Base-by-base conservation (phyloP, 2,113 vertebrate species). In the Dipodomys stephensi region DNA sequence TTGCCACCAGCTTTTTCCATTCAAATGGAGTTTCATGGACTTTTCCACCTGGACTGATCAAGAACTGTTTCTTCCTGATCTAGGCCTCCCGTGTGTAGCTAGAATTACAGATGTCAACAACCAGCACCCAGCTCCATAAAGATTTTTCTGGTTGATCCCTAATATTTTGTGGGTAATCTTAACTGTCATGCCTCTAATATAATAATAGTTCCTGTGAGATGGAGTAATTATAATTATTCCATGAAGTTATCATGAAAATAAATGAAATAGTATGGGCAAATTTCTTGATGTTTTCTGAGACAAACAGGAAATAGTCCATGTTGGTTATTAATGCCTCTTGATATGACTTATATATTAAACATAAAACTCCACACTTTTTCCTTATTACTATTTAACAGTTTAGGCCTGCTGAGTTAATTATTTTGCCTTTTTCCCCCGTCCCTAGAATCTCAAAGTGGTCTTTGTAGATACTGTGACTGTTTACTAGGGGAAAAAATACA, bases 211-310 rank as follows among this genome's bases (percentile, higher is more conserved):
- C 39, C 28, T 83, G 30, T 84, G 62, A 90, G 92, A 72, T 94
- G 2, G 46, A 93, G 18, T 92, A 72, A 78, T 93, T 91, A 0
- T 83, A 92, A 77, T 90, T 92, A 87, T 90, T 87, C 11, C 44
- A 53, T 71, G 65, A 85, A 23, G 35, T 46, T 73, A 18, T 81
- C 87, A 22, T 83, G 60, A 89, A 92, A 84, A 80, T 65, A 94
- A 69, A 80, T 65, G 93, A 69, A 57, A 86, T 86, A 39, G 11
- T 86, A 0, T 1, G 88, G 22, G 18, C 30, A 94, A 35, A 92
- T 87, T 95, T 44, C 64, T 90, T 72, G 32, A 39, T 65, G 22
- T 39, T 64, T 60, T 94, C 82, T 10, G 90, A 57, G 71, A 73
- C 20, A 82, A 74, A 35, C 19, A 79, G n/a, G n/a, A 81, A 92